Base-by-base conservation (phyloP, 1,140 invertebrate genomes). In the Neocloeon triangulifer region DNA sequence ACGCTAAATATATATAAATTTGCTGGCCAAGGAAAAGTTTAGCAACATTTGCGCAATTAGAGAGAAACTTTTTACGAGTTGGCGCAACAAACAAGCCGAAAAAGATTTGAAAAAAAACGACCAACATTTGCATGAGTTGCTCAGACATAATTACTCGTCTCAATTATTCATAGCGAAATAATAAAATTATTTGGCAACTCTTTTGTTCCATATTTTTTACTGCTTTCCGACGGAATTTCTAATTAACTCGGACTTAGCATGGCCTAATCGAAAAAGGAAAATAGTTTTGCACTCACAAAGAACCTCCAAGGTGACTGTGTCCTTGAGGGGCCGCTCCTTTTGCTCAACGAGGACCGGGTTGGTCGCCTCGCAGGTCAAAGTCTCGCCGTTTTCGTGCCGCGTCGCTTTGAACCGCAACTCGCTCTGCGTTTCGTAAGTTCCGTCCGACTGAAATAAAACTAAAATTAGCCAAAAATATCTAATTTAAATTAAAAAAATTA, bases 201-300 rank as follows among this genome's bases (percentile, higher is more conserved):
- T n/a, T n/a, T n/a, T n/a, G n/a, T n/a, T n/a, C n/a, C n/a, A n/a
- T n/a, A n/a, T n/a, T n/a, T n/a, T n/a, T n/a, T n/a, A n/a, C n/a
- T n/a, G n/a, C n/a, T n/a, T n/a, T n/a, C n/a, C n/a, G 9, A 12
- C 25, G 33, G 31, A 15, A 52, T 19, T 19, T 19, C 13, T 14
- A 27, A 5, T 7, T 27, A 8, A n/a, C n/a, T n/a, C n/a, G n/a
- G n/a, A n/a, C n/a, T n/a, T n/a, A n/a, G n/a, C n/a, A n/a, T n/a
- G n/a, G n/a, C n/a, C n/a, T n/a, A n/a, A n/a, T 9, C 14, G 22
- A 22, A n/a, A 29, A 5, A 26, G 14, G 38, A 13, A 37, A 14
- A 39, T 39, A 39, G n/a, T n/a, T n/a, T n/a, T n/a, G 39, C 49
- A 73, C 76, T 78, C 67, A 85, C 80, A 85, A 49, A 75, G 62